Evolutionary conservation across 2,113 vertebrate species (phyloP).

Genomic region (Diadophis punctatus): DNA sequence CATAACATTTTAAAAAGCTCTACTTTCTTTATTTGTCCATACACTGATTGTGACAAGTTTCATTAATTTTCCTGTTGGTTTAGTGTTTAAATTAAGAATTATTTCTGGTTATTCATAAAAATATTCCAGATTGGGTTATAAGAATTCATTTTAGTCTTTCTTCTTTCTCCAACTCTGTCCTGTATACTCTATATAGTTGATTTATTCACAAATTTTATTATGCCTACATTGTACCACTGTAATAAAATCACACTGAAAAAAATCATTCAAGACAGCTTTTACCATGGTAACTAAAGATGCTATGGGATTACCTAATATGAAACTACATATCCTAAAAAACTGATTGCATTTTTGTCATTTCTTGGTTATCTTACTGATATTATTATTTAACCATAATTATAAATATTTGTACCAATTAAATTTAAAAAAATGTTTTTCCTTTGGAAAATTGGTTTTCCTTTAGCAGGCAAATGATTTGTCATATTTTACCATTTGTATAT

Average conservation of each 20-base stretch:
- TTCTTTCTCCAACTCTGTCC: neutral
- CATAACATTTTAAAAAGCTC: neutral
- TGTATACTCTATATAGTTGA: neutral
- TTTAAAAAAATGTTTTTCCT: fast-evolving
- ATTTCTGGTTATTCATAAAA: neutral
- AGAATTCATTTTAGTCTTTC: neutral
- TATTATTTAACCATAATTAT: neutral
- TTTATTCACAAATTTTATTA: conserved; percentile 17
- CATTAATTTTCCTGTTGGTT: neutral
- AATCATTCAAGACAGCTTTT: conserved; percentile 45
- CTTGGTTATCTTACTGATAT: neutral
- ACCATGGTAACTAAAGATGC: conserved; percentile 59
- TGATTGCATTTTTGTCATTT: conserved; percentile 22
- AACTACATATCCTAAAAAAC: conserved; percentile 41
- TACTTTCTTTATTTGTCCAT: neutral
- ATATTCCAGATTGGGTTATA: neutral
- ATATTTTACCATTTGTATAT: neutral
- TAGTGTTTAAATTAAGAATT: neutral
- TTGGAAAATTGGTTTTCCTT: neutral
- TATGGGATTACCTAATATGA: conserved; percentile 43
- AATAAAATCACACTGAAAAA: conserved; percentile 50
- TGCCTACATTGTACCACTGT: conserved; percentile 14
- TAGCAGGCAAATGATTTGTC: neutral
- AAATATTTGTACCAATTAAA: neutral
- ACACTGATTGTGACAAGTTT: neutral